Evolutionary conservation across 2,797 vertebrate genomes (phyloP).

Genomic region (Acrocephalus scirpaceus): DNA sequence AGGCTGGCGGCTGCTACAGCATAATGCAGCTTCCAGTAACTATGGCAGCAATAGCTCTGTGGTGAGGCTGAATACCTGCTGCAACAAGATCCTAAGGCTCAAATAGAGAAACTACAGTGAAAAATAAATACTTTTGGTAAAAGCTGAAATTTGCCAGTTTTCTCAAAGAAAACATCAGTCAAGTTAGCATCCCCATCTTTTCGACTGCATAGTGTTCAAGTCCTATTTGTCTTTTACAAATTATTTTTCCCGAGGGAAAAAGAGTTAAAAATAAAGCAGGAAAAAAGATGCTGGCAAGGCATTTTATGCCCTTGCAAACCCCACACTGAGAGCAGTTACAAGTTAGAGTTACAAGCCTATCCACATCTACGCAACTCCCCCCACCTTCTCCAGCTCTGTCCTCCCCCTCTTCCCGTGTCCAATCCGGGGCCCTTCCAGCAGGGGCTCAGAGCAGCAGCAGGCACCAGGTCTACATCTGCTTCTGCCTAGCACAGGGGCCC

Average conservation of each 20-base stretch:
- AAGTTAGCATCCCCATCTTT: not conserved
- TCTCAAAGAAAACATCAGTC: not conserved
- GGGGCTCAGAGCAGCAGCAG: not conserved
- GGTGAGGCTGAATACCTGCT: slow-evolving; percentile 27
- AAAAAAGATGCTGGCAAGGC: not conserved
- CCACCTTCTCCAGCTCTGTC: not conserved
- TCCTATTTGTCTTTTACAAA: not conserved
- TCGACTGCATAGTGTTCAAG: not conserved
- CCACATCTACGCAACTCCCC: not conserved
- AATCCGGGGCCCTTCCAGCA: not conserved
- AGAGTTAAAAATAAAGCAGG: slow-evolving; percentile 9
- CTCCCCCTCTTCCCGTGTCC: not conserved
- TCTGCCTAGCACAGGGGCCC: not conserved
- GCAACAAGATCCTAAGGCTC: slow-evolving; percentile 38
- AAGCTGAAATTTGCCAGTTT: not conserved
- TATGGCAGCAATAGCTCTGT: slow-evolving; percentile 55
- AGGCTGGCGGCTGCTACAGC: slow-evolving; percentile 69
- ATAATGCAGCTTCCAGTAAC: slow-evolving; percentile 72
- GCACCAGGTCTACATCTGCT: not conserved
- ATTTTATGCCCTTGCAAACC: not conserved
- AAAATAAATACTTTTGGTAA: not conserved
- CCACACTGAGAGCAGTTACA: not conserved
- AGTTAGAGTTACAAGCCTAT: not conserved
- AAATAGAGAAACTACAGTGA: not conserved
- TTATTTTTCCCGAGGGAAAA: not conserved